These are phyloP conservation scores for Germaria angustata DNA, from an alignment of 2,888 invertebrate species.

Conservation along the genomic window DNA sequence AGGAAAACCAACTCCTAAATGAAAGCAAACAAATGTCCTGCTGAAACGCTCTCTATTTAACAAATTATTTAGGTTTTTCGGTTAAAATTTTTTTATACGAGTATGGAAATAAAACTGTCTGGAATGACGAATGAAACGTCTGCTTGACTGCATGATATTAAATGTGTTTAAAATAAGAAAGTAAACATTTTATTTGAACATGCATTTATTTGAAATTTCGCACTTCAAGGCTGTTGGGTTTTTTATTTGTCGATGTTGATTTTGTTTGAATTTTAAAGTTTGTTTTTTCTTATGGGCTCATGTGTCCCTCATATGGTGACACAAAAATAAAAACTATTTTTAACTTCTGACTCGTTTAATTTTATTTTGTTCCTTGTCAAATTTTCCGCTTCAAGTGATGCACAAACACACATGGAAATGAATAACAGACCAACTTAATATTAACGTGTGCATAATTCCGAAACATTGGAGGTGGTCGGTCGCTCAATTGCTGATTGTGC, in stretches of 20 bases:
- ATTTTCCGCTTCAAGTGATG: conserved; percentile 64
- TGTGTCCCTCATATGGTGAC: conserved; percentile 56
- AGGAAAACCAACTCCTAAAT: background rate
- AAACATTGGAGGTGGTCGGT: conserved; percentile 56
- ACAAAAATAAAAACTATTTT: conserved; percentile 43
- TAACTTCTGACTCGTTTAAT: conserved; percentile 42
- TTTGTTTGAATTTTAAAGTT: background rate
- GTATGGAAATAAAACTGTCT: background rate
- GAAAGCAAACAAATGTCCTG: background rate
- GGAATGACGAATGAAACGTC: background rate
- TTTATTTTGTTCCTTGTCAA: conserved; percentile 41
- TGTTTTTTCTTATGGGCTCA: conserved; percentile 35
- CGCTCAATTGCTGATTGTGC: conserved; percentile 42
- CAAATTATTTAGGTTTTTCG: background rate
- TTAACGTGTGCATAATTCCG: conserved; percentile 55
- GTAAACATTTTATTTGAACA: background rate
- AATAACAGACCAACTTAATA: conserved; percentile 5
- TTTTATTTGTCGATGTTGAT: background rate
- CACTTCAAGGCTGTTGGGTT: conserved; percentile 1
- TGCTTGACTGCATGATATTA: background rate
- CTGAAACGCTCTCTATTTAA: background rate
- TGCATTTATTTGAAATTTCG: background rate
- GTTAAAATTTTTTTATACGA: too few relatives aligned
- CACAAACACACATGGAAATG: background rate
- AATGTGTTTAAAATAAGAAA: conserved; percentile 14